Evolutionary conservation across 2,888 invertebrate species (phyloP).

Genomic region (Ormyrus pomaceus): DNA sequence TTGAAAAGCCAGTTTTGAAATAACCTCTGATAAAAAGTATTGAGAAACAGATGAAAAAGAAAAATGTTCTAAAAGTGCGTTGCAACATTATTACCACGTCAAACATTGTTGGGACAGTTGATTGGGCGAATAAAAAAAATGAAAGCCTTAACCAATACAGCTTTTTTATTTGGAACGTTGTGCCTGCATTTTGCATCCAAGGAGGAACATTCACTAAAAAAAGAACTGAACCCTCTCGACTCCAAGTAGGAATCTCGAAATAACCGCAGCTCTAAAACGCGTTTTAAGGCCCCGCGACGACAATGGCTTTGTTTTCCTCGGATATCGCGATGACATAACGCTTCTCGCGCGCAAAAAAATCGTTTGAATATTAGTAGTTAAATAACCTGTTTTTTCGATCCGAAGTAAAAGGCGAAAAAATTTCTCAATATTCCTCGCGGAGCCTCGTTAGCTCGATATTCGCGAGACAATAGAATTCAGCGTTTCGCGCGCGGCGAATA

Average conservation of each 20-base stretch:
- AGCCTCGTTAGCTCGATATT: too few relatives aligned
- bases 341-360: slow-evolving; percentile 9
- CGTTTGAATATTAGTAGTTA: slow-evolving; percentile 7
- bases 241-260: too few relatives aligned
- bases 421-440: not conserved
- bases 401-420: not conserved
- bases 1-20: slow-evolving; percentile 14
- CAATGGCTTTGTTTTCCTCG: slow-evolving; percentile 8
- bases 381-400: not conserved
- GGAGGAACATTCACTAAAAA: too few relatives aligned
- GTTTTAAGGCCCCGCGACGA: too few relatives aligned
- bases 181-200: too few relatives aligned
- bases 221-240: too few relatives aligned
- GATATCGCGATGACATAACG: slow-evolving; percentile 15
- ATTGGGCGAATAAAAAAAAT: not conserved
- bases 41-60: slow-evolving; percentile 9
- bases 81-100: not conserved
- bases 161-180: too few relatives aligned
- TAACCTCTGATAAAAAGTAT: slow-evolving; percentile 16
- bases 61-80: not conserved
- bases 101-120: not conserved
- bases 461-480: not conserved
- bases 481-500: not conserved
- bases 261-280: too few relatives aligned
- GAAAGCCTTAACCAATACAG: too few relatives aligned